Conservation (phyloP, 2,113 vertebrate species). For the Carollia perspicillata region DNA sequence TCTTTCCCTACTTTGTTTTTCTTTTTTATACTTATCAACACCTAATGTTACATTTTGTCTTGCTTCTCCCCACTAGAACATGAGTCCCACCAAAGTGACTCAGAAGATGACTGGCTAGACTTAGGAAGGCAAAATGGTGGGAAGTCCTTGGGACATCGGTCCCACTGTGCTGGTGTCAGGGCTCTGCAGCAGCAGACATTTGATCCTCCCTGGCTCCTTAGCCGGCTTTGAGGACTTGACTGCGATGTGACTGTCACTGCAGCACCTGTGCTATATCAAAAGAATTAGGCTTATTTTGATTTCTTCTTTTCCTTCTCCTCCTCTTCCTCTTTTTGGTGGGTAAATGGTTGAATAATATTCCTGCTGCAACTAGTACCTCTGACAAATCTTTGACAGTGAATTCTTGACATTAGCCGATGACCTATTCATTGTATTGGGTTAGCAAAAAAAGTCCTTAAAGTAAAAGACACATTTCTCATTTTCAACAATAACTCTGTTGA, state of each 20-base stretch:
- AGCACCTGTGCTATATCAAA: not conserved
- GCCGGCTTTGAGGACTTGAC: not conserved
- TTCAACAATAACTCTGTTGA: too few relatives aligned
- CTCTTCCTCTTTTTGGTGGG: not conserved
- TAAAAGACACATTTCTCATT: too few relatives aligned
- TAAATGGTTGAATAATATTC: slow-evolving; percentile 17
- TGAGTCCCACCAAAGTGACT: not conserved
- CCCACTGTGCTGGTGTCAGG: not conserved
- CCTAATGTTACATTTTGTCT: not conserved
- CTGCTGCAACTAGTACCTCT: not conserved
- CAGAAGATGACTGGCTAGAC: not conserved
- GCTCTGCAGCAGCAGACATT: not conserved
- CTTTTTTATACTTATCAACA: not conserved
- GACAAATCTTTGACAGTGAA: not conserved
- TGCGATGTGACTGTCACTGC: not conserved
- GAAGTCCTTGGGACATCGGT: not conserved
- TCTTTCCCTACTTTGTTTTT: not conserved
- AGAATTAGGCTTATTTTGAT: not conserved
- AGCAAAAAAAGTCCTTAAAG: too few relatives aligned
- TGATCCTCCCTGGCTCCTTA: not conserved
- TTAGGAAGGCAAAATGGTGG: not conserved
- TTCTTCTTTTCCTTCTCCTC: not conserved
- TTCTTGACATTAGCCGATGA: not conserved
- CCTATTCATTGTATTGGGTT: too few relatives aligned
- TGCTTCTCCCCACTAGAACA: not conserved